phyloP scores from a whole-genome alignment of 2,888 invertebrate genomes.

The Sphaeridia pumilis region DNA sequence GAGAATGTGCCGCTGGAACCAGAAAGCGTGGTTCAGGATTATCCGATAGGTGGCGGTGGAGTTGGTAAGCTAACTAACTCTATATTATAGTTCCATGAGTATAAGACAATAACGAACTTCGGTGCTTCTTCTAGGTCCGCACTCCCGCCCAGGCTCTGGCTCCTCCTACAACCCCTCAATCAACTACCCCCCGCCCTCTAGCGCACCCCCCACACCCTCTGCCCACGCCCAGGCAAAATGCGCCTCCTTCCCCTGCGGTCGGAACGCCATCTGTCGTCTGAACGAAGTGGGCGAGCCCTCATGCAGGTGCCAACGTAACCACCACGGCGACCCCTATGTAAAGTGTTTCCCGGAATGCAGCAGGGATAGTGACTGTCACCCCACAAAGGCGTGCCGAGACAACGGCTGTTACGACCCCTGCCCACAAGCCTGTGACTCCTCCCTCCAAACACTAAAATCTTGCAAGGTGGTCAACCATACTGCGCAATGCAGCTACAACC shows the following conservation, averaged over 20 bases:
- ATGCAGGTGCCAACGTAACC: constrained; percentile 9
- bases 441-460: not conserved
- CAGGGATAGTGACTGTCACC: constrained; percentile 5
- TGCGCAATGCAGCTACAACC: constrained; percentile 6
- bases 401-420: constrained; percentile 12
- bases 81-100: too few relatives aligned
- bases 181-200: not conserved
- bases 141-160: not conserved
- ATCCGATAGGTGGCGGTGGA: not conserved
- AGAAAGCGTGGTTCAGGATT: not conserved
- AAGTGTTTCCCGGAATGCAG: constrained; percentile 9
- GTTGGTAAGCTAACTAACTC: not conserved
- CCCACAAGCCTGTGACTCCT: constrained; percentile 1
- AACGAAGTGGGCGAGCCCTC: not conserved
- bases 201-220: not conserved
- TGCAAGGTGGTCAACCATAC: constrained; percentile 8
- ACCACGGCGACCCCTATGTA: constrained; percentile 9
- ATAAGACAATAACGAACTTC: too few relatives aligned
- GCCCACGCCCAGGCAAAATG: not conserved
- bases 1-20: not conserved
- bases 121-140: not conserved
- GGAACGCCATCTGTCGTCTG: constrained; percentile 5
- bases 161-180: too few relatives aligned
- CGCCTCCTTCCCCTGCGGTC: constrained; percentile 4
- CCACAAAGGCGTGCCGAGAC: constrained; percentile 3